Evolutionary conservation across 1,140 invertebrate genomes (phyloP), one percentile per base, ranked within the genome.

Genomic region (Trachelipus rathkii): DNA sequence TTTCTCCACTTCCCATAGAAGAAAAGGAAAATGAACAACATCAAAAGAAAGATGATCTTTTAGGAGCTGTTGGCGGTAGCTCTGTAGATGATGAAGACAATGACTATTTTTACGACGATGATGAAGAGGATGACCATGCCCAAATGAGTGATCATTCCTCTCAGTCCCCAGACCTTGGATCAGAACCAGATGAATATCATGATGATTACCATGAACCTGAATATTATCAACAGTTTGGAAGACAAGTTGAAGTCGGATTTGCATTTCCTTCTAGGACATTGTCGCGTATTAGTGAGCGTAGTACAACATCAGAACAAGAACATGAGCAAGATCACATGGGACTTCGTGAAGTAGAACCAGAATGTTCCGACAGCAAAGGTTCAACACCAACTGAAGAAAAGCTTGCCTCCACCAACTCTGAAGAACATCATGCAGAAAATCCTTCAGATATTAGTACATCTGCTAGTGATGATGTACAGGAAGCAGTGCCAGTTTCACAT

Each of bases 201-300:
- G 79, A 81, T 69, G 79, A 81, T 53, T 81, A 81, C 67, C 79
- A 81, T 53, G 79, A 81, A 72, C 79, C 79, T 2, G 79, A 81
- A 43, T 81, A 81, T 71, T 81, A 81, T 24, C 79, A 81, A 71
- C 75, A 75, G 24, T 76, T 75, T 8, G 74, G 75, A 8, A 44
- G 79, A 15, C 79, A 81, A 68, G 76, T 81, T 73, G 79, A 81
- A 21, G 70, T 81, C 44, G 79, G 89, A 21, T 91, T 78, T 75
- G 79, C 78, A 21, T 82, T 93, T 87, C 89, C 89, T 33, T 84
- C 92, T 73, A 84, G 93, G 46, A 95, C 93, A 0, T 86, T 95
- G 21, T 94, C 92, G 0, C 86, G 93, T 72, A 95, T 95, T 82
- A 94, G 92, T 4, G 93, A 95, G 85, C 87, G 92, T 24, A 94